Evolutionary conservation across 2,888 invertebrate species (phyloP), one percentile per base, ranked within the genome.

Genomic region (Saturnia pavonia): DNA sequence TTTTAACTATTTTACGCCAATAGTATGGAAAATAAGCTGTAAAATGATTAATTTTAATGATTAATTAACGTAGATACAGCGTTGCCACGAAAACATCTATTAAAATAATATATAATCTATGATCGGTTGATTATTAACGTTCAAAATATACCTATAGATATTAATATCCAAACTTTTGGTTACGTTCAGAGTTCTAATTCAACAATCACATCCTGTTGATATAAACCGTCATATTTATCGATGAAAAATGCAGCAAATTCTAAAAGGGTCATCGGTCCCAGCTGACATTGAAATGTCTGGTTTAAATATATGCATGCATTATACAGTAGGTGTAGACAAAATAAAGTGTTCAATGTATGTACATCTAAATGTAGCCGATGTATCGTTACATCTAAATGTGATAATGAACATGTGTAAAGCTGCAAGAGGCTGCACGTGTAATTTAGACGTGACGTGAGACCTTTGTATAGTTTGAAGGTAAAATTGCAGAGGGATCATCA

Each of bases 231-330:
- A 79, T 74, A 77, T 75, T 75, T 78, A 78, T n/a, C n/a, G 73
- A 78, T 78, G 80, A 81, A 81, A 79, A 82, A 73, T 77, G 78
- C 77, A 82, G 84, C 81, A 83, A 83, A 76, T 76, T 74, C 73
- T 73, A 73, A 78, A 69, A 78, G 57, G 86, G 84, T 85, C 87
- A 85, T 82, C 78, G 86, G 76, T 80, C 75, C 80, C 75, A 75
- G 73, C 77, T 81, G 86, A 84, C 85, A 84, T 85, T 85, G 83
- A 80, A 78, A 78, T 72, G 54, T 57, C 63, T 70, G 54, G 65
- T 67, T 42, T 43, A 72, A 65, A 69, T 43, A 48, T 67, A 69
- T 69, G 70, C 22, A 69, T 40, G 54, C 54, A 51, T 34, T 25
- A 60, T 60, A 4, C 57, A 60, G 57, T 27, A 25, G 25, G 34